phyloP scores from a whole-genome alignment of 37 sponge, comb jelly and placozoan species.

The Spongilla lacustris region DNA sequence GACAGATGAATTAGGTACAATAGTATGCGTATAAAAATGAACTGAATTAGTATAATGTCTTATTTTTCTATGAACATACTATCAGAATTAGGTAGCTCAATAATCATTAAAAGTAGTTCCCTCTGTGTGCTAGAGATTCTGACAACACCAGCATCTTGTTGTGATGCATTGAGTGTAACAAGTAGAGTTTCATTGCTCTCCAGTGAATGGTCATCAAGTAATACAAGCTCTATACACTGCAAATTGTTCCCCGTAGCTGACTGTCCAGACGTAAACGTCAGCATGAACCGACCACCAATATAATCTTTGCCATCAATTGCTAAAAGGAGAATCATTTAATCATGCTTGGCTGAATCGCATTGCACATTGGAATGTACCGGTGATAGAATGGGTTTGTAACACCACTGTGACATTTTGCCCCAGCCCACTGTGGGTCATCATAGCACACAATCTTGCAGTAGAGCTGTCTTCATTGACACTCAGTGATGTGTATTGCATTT shows the following conservation, averaged over 20 bases:
- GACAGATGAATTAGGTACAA: too few relatives aligned
- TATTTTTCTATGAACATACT: too few relatives aligned
- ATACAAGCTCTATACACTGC: neutral
- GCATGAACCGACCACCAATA: neutral
- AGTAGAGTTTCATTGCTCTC: neutral
- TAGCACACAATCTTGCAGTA: neutral
- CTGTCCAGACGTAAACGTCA: neutral
- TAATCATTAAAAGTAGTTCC: neutral
- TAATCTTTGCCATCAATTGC: neutral
- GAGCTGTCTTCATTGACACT: neutral
- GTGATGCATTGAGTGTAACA: neutral
- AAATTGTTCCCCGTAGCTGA: neutral
- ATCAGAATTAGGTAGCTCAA: neutral
- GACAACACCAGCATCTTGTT: neutral
- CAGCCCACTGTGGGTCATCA: neutral
- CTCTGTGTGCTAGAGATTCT: neutral
- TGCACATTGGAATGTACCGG: neutral
- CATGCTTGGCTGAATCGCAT: neutral
- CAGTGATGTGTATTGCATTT: neutral
- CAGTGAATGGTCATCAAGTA: neutral
- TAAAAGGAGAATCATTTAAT: neutral
- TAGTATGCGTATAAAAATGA: too few relatives aligned
- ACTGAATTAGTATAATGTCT: too few relatives aligned
- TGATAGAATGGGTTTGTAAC: neutral
- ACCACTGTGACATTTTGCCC: neutral